A percentile compares a stretch with the other conserved stretches of the same genome.
Conservation (phyloP, 1,140 invertebrate species). For the Formica selysi region DNA sequence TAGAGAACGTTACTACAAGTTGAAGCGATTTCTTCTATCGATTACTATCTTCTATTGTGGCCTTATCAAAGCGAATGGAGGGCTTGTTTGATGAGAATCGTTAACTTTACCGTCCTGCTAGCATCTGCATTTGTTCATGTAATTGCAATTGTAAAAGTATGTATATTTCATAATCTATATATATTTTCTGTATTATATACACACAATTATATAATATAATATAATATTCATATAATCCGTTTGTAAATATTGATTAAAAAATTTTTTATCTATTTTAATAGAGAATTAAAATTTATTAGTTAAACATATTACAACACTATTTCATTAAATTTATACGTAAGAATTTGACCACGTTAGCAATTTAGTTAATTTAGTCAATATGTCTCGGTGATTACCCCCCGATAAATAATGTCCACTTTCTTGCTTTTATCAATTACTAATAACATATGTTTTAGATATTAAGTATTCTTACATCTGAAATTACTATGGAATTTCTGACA, state of each 20-base stretch:
- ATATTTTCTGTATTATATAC: too few species aligned
- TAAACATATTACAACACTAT: not conserved
- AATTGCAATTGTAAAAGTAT: not conserved
- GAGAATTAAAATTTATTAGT: not conserved
- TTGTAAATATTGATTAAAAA: too few species aligned
- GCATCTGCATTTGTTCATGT: not conserved
- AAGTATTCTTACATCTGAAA: not conserved
- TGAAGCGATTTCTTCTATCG: not conserved
- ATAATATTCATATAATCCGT: too few species aligned
- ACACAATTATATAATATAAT: too few species aligned
- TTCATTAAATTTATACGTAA: not conserved
- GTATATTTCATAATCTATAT: too few species aligned
- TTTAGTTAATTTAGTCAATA: not conserved
- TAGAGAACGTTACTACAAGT: not conserved
- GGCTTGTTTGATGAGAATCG: not conserved
- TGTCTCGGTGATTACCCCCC: not conserved
- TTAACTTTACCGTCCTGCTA: too few species aligned
- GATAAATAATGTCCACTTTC: not conserved
- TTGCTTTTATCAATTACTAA: conserved; percentile 2
- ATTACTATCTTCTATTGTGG: not conserved
- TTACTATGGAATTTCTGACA: not conserved
- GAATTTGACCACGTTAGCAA: not conserved
- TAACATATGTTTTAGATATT: conserved; percentile 3
- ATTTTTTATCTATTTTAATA: too few species aligned
- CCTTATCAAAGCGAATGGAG: conserved; percentile 27